Base-by-base conservation (phyloP, 2,888 invertebrate species). In the Physocephala rufipes region DNA sequence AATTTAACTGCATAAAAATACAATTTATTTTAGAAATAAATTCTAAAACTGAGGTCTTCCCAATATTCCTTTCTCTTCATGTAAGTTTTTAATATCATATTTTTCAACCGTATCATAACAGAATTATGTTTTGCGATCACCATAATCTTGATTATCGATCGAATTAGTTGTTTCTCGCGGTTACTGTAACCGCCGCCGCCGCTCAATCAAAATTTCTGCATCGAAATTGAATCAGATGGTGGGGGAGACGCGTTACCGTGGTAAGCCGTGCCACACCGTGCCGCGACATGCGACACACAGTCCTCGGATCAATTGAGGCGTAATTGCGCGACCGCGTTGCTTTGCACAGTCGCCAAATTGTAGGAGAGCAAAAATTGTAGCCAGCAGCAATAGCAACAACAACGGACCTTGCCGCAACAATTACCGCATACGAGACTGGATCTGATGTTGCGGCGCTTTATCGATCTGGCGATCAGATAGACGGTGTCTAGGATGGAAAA, bases 341-440 rank as follows among this genome's bases (percentile, higher is more conserved):
- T 30, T 36, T 51, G 30, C 30, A 49, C 28, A 65, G 71, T 73
- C 70, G 67, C 72, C 68, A 70, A 68, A 71, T 73, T 74, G 68
- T 67, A 70, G 58, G 51, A 68, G 65, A 66, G 68, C 70, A 70
- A 36, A 70, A 73, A 73, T 70, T 70, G 63, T 63, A 47, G 71
- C 71, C 68, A 24, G 43, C 59, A 72, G 71, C 71, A 64, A 51
- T 21, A 63, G 30, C 51, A 69, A 9, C 30, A 30, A 28, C 13
- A 43, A 47, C 59, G 59, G 59, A 24, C 9, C 30, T 13, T 19
- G 65, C 36, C 12, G 64, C 49, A 43, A 13, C 28, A 19, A 19
- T 36, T 36, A 12, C 59, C 24, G 59, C 28, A 26, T 16, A 36
- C 5, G 36, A 36, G 36, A 36, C 9, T 9, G 5, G 36, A 7